Base-by-base conservation (phyloP, 2,797 vertebrate genomes). In the Paratrypauchen microcephalus region DNA sequence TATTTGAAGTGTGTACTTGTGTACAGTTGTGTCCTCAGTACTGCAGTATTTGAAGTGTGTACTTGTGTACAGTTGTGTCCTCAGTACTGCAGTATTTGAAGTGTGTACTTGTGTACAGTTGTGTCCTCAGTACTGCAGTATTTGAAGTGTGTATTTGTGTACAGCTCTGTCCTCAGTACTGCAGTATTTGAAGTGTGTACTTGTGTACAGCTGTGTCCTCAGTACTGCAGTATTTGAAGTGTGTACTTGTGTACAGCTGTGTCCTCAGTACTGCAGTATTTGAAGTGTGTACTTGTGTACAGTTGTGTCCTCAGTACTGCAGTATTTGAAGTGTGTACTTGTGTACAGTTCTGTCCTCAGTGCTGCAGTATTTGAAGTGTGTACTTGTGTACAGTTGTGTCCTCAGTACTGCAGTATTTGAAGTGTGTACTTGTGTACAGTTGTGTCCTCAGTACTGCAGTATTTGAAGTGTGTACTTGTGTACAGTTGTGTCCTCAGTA, bases 251-350 rank as follows among this genome's bases (percentile, higher is more conserved):
- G 19, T 52, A 82, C 74, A 98, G 97, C 79, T 98, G 65, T 99
- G 97, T 92, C 96, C 97, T 58, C 97, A 99, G 91, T 98, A 99
- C 90, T 99, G 97, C 55, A 24, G 55, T 57, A 57, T 57, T 19
- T 57, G 23, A 57, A 58, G 28, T 58, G 26, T 23, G 19, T 54
- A 30, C 26, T 8, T 52, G 19, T 52, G 19, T 52, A 82, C 74
- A 98, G 97, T 79, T 98, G 65, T 99, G 97, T 92, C 96, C 97
- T 58, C 97, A 99, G 91, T 98, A 99, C 90, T 99, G 97, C 55
- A 24, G 55, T 57, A 57, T 57, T 19, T 57, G 23, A 57, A 58
- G 28, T 58, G 26, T 23, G 19, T 54, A 30, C 26, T 8, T 52
- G 19, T 52, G 19, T 52, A 82, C 74, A 98, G 97, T 79, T 98